These are phyloP conservation scores for Phyllotreta cruciferae DNA, from an alignment of 2,888 invertebrate genomes.

Conservation along the genomic window DNA sequence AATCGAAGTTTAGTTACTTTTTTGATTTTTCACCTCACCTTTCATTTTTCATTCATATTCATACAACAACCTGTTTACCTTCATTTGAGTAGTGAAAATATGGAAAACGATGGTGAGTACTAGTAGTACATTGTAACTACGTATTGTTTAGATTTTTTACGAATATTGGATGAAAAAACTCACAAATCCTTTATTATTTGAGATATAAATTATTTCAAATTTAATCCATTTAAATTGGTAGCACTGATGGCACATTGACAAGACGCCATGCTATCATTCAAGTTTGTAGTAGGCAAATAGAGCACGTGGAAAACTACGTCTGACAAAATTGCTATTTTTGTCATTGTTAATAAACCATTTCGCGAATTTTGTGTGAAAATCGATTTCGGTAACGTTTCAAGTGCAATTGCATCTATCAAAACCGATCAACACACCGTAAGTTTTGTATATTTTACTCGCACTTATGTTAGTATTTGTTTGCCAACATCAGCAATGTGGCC, in stretches of 20 bases:
- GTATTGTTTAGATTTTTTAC: too few species aligned
- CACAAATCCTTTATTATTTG: slow-evolving; percentile 1
- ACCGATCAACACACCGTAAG: slow-evolving; percentile 48
- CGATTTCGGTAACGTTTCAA: slow-evolving; percentile 33
- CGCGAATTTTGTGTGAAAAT: slow-evolving; percentile 42
- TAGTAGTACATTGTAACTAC: too few species aligned
- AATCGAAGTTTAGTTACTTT: too few species aligned
- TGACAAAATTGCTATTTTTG: slow-evolving; percentile 41
- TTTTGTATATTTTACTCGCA: slow-evolving; percentile 38
- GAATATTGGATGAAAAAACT: background rate
- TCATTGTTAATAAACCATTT: slow-evolving; percentile 34
- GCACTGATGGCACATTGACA: slow-evolving; percentile 55
- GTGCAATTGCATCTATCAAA: slow-evolving; percentile 29
- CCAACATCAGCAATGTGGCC: slow-evolving; percentile 49
- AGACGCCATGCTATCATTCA: slow-evolving; percentile 69
- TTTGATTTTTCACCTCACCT: too few species aligned
- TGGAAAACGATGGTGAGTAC: too few species aligned
- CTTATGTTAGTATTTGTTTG: slow-evolving; percentile 27
- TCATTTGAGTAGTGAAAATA: too few species aligned
- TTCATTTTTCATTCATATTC: too few species aligned
- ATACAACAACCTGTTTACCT: too few species aligned
- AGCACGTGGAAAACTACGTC: slow-evolving; percentile 68
- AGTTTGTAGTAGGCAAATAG: slow-evolving; percentile 61
- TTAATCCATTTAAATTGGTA: slow-evolving; percentile 6
- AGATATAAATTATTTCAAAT: background rate